Evolutionary conservation across 2,113 vertebrate species (phyloP).

Genomic region (Sorex araneus): DNA sequence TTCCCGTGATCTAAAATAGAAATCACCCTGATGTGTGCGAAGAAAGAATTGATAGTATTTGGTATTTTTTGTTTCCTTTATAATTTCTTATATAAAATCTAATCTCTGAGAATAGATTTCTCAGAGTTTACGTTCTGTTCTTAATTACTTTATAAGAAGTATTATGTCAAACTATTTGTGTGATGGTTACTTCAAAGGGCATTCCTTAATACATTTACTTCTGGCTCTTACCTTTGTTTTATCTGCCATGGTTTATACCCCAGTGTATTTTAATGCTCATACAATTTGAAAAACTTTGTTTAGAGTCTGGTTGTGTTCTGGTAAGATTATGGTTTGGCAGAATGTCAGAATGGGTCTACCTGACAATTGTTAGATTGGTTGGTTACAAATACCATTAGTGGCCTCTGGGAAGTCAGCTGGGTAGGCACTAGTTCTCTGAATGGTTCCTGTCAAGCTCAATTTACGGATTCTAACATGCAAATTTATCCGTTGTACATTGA

Average conservation of each 20-base stretch:
- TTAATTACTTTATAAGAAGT: constrained; percentile 15
- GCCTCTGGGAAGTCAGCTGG: not conserved
- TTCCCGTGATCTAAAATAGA: not conserved
- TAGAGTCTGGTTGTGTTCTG: not conserved
- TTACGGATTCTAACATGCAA: constrained; percentile 10
- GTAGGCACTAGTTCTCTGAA: not conserved
- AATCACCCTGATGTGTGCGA: constrained; percentile 2
- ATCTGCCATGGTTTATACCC: not conserved
- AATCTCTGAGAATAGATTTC: not conserved
- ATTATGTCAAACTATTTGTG: not conserved
- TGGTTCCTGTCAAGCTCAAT: constrained; percentile 10
- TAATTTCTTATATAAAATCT: not conserved
- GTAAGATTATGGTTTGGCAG: not conserved
- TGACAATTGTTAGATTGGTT: not conserved
- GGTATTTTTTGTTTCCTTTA: not conserved
- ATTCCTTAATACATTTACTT: not conserved
- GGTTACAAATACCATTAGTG: not conserved
- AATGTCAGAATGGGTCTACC: not conserved
- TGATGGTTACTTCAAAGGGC: constrained; percentile 2
- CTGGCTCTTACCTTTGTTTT: not conserved
- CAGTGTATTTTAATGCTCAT: not conserved
- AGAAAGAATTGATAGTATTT: not conserved
- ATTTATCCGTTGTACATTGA: constrained; percentile 57
- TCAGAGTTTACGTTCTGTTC: not conserved
- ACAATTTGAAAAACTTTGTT: not conserved